phyloP scores from a whole-genome alignment of 1,140 invertebrate species.

The Melanaphis sacchari region DNA sequence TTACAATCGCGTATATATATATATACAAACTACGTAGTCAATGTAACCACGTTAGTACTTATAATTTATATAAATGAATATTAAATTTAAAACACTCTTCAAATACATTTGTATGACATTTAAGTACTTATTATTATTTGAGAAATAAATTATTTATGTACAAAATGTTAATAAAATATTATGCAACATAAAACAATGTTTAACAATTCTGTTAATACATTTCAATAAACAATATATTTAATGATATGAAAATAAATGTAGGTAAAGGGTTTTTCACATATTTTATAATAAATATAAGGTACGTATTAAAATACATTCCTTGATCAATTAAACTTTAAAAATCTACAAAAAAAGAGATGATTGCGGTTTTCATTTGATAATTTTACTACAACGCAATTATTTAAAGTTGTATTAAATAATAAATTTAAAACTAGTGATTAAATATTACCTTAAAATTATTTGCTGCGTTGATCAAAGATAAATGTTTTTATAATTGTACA shows the following conservation, averaged over 20 bases:
- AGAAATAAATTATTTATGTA: background rate
- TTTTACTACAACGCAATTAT: background rate
- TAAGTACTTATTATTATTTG: too few species aligned
- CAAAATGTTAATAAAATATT: background rate
- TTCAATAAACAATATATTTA: background rate
- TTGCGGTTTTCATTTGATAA: background rate
- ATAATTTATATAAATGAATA: background rate
- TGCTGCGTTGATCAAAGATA: background rate
- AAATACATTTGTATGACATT: background rate
- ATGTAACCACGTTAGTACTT: too few species aligned
- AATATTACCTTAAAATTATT: too few species aligned
- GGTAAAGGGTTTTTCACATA: background rate
- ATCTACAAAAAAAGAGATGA: background rate
- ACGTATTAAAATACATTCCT: background rate
- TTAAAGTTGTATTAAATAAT: too few species aligned
- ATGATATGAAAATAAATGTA: background rate
- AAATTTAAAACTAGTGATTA: too few species aligned
- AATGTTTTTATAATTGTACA: background rate
- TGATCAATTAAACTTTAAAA: background rate
- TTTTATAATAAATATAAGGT: background rate
- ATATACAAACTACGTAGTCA: too few species aligned
- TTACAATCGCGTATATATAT: background rate
- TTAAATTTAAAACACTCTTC: background rate
- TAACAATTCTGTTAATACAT: background rate
- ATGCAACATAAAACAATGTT: background rate